Conservation (phyloP, 2,113 vertebrate genomes). For the Pygoscelis antarcticus region DNA sequence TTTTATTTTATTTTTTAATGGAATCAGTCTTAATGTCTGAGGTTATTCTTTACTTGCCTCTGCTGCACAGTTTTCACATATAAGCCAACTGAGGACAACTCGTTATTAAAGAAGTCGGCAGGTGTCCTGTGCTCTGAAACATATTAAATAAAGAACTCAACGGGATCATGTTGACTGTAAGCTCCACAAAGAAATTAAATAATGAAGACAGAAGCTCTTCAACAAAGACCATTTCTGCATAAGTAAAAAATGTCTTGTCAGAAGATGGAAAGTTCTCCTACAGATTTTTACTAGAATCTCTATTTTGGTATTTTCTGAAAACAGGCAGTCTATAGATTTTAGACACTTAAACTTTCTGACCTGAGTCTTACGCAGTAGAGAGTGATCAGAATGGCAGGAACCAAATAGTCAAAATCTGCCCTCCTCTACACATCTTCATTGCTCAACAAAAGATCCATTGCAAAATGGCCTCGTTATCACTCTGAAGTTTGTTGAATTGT, state of each 20-base stretch:
- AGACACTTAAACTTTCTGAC: neutral
- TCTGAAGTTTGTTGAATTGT: neutral
- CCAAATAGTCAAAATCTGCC: neutral
- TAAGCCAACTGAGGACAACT: constrained; percentile 63
- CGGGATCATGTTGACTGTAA: constrained; percentile 46
- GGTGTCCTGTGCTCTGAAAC: constrained; percentile 63
- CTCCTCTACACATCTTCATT: neutral
- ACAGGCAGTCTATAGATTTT: neutral
- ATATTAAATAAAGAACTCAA: constrained; percentile 70
- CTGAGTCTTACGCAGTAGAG: neutral
- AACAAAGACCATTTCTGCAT: neutral
- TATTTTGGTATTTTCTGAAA: neutral
- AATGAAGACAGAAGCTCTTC: constrained; percentile 50
- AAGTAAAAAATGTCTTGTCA: neutral
- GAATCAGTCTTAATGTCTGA: constrained; percentile 65
- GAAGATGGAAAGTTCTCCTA: neutral
- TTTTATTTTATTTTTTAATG: constrained; percentile 66
- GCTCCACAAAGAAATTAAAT: constrained; percentile 65
- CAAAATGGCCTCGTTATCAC: neutral
- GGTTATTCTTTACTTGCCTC: constrained; percentile 72
- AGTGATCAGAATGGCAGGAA: neutral
- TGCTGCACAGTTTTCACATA: constrained; percentile 69
- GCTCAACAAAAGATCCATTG: neutral
- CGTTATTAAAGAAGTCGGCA: constrained; percentile 63
- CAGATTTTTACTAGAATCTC: neutral